These are phyloP conservation scores for Plemyria rubiginata DNA, from an alignment of 2,888 invertebrate genomes.

Conservation along the genomic window DNA sequence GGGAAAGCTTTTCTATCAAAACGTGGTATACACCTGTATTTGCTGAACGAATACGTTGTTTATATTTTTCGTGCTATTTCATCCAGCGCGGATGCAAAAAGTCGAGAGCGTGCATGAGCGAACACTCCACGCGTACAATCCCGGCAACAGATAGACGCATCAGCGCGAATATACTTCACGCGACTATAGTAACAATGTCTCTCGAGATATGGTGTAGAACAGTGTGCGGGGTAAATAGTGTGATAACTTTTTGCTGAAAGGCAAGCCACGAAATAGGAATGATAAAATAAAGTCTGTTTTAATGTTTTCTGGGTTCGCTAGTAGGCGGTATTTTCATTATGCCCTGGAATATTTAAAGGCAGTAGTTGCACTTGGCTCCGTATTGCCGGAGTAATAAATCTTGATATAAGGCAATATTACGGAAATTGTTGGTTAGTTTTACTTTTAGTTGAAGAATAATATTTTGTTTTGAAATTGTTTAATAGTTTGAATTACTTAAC, in stretches of 20 bases:
- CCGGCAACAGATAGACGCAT: constrained; percentile 46
- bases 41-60: constrained; percentile 48
- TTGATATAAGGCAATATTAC: constrained; percentile 31
- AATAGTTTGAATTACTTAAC: too few species aligned
- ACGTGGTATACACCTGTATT: constrained; percentile 32
- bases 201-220: constrained; percentile 33
- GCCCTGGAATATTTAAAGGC: constrained; percentile 42
- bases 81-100: constrained; percentile 51
- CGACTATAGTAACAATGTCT: constrained; percentile 24
- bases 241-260: constrained; percentile 25
- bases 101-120: constrained; percentile 50
- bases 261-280: constrained; percentile 34
- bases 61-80: constrained; percentile 54
- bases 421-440: constrained; percentile 13
- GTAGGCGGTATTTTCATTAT: constrained; percentile 49
- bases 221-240: constrained; percentile 17
- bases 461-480: constrained; percentile 7
- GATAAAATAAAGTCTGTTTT: constrained; percentile 48
- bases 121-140: constrained; percentile 50
- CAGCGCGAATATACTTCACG: constrained; percentile 28
- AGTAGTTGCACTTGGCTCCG: constrained; percentile 38
- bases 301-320: constrained; percentile 41
- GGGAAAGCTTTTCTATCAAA: constrained; percentile 4
- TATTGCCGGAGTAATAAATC: constrained; percentile 33
- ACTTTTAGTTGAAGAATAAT: constrained; percentile 1